Evolutionary conservation across 2,797 vertebrate genomes (phyloP), one percentile per base, ranked within the genome.

Genomic region (Aldrovandia affinis): DNA sequence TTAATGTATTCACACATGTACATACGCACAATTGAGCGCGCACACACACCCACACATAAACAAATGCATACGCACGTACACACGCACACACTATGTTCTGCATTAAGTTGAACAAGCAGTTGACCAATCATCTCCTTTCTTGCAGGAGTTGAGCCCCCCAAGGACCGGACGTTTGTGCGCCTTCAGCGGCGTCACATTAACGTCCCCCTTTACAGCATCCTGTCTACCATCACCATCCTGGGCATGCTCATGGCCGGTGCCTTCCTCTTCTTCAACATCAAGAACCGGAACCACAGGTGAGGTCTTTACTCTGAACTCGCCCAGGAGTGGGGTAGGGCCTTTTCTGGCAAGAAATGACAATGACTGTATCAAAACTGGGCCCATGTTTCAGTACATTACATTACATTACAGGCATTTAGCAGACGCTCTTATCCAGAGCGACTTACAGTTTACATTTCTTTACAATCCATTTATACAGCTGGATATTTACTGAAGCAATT

Each of bases 241-340:
- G 98, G 98, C 90, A 99, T 99, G 98, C 96, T 99, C 87, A 99
- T 99, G 98, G 98, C 97, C n/a, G 97, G 98, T 6, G 97, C 97
- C 78, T 99, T 99, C 88, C 94, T 99, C 80, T 99, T 99, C 93
- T 99, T 99, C 90, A 99, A 99, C 93, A 99, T 99, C 92, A 99
- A 99, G 96, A 99, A 99, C 92, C 95, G 98, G 86, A 99, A 99
- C 91, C 98, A 99, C 91, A 99, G 99, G 98, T 99, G 93, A 96
- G 92, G 33, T 9, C 39, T 2, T 75, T 22, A 44, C 18, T 22
- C 63, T 68, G 9, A 15, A 33, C 33, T 70, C 33, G 39, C 68
- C 7, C 5, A 8, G 33, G 33, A 2, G 54, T 33, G 25, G 70
- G 12, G 20, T 22, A 33, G 50, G 3, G 33, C 30, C 30, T 14